phyloP scores from a whole-genome alignment of 23 tunicate species.

The Trididemnum clinides region DNA sequence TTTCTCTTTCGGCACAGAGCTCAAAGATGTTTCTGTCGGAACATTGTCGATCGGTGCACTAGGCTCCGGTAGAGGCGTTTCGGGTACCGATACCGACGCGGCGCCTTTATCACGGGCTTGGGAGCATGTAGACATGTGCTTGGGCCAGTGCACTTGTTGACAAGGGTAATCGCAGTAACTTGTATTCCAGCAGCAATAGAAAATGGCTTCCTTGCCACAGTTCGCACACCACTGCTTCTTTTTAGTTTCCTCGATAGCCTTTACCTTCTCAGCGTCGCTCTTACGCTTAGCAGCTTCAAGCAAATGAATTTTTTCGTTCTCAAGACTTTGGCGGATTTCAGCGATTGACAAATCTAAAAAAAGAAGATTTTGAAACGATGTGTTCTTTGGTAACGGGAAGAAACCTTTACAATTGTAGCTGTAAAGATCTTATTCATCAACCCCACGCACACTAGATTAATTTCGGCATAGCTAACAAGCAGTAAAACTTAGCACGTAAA shows the following conservation, averaged over 20 bases:
- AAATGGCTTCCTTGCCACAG: conserved; percentile 91
- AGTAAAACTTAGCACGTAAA: too few species aligned
- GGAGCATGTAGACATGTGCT: conserved; percentile 87
- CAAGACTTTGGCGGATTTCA: conserved; percentile 95
- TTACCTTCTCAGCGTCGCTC: conserved; percentile 62
- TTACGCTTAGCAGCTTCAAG: conserved; percentile 72
- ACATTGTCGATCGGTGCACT: neutral
- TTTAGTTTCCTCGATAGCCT: conserved; percentile 86
- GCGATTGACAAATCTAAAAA: conserved; percentile 81
- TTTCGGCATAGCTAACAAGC: too few species aligned
- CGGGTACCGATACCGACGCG: neutral
- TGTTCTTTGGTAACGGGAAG: too few species aligned
- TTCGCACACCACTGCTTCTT: conserved; percentile 98
- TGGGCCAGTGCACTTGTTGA: conserved; percentile 98
- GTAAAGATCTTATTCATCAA: too few species aligned
- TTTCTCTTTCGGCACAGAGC: neutral
- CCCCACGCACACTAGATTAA: too few species aligned
- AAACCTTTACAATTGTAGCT: too few species aligned
- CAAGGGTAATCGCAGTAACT: conserved; percentile 98
- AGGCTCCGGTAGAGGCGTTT: neutral
- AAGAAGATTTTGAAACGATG: too few species aligned
- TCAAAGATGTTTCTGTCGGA: neutral
- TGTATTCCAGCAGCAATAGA: conserved; percentile 99
- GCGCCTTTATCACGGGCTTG: conserved; percentile 51
- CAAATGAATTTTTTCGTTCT: conserved; percentile 79